phyloP scores from a whole-genome alignment of 2,888 invertebrate species.

The Apodemia hepburni region DNA sequence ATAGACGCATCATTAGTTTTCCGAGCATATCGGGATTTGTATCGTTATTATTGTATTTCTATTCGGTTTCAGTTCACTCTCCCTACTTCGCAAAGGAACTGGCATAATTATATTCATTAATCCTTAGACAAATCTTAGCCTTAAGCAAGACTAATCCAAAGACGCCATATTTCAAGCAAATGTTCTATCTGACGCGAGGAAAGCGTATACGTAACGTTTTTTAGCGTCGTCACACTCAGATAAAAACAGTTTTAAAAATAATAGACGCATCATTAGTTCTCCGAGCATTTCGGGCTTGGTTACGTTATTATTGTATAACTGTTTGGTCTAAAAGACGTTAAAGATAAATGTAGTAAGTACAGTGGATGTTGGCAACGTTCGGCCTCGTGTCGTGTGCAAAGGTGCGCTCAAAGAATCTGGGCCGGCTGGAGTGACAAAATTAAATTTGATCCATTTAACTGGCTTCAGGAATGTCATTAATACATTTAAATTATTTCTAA shows the following conservation, averaged over 20 bases:
- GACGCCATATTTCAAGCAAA: not conserved
- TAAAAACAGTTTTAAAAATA: slow-evolving; percentile 9
- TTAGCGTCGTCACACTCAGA: not conserved
- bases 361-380: slow-evolving; percentile 59
- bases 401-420: slow-evolving; percentile 68
- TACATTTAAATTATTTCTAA: slow-evolving; percentile 11
- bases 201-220: not conserved
- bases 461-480: slow-evolving; percentile 56
- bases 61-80: too few relatives aligned
- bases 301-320: slow-evolving; percentile 39
- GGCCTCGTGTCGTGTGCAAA: slow-evolving; percentile 73
- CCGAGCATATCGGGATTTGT: not conserved
- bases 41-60: too few relatives aligned
- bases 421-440: slow-evolving; percentile 78
- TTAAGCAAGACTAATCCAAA: too few relatives aligned
- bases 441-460: slow-evolving; percentile 74
- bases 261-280: slow-evolving; percentile 8
- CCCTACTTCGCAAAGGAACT: too few relatives aligned
- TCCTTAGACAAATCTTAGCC: too few relatives aligned
- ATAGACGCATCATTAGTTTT: slow-evolving; percentile 9
- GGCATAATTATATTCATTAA: too few relatives aligned
- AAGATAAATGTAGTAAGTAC: slow-evolving; percentile 60
- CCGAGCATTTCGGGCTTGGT: slow-evolving; percentile 6
- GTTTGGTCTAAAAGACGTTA: slow-evolving; percentile 51
- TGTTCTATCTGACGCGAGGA: not conserved